Evolutionary conservation across 2,888 invertebrate species (phyloP), one percentile per base, ranked within the genome.

Genomic region (Ormyrus thymus): DNA sequence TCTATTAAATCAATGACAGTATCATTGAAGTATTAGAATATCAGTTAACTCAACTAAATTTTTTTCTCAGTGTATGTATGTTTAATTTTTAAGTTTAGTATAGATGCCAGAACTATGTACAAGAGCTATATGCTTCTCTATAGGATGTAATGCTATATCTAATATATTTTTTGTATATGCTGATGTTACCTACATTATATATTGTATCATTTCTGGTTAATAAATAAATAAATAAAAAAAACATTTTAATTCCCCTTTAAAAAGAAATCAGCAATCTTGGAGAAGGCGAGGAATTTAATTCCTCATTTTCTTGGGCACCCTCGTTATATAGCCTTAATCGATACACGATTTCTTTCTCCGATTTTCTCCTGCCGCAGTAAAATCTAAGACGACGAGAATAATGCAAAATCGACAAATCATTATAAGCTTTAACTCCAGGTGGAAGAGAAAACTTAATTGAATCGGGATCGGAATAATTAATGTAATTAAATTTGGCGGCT

Each of bases 401-500:
- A 15, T 48, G 73, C 64, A 48, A 7, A 29, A 48, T 29, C 6
- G 69, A 15, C 56, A 13, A 51, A 11, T 6, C 0, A 29, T 29
- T 8, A 8, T 45, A 0, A 11, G 45, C 61, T 7, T 45, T 1
- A 4, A 43, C 45, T 3, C 45, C 46, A 13, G 13, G 7, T 5
- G 15, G 64, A 29, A 56, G 43, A 15, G 6, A 53, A 46, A 64
- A 66, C 72, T 80, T 80, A 76, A 80, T 80, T 80, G 73, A 80
- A 80, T 76, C 73, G 73, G 48, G 61, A 68, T 59, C 48, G 48
- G 74, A 75, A 78, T 78, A 55, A 68, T 51, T 66, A 45, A 74
- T 80, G 77, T 78, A 80, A 80, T 80, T 80, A 80, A 80, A 29
- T n/a, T n/a, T 1, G 29, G 29, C 29, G 1, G 2, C 29, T 29